Base-by-base conservation (phyloP, 2,797 vertebrate genomes). In the Bovichtus diacanthus region DNA sequence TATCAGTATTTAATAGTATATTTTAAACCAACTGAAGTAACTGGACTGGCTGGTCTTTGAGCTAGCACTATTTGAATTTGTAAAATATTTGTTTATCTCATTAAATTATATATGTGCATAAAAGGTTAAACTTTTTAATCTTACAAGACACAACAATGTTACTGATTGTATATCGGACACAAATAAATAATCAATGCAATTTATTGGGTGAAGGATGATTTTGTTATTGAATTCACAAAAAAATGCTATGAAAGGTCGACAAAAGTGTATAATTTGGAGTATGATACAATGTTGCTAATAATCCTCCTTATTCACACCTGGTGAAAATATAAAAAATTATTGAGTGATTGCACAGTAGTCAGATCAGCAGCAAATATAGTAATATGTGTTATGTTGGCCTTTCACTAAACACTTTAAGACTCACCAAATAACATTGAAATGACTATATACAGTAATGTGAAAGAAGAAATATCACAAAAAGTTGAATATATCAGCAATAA, bases 21-120 rank as follows among this genome's bases (percentile, higher is more conserved):
- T 78, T 88, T 71, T 76, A 76, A 71, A 70, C 19, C n/a, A 81
- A 71, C 51, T 66, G 56, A 84, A 54, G 49, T 74, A 82, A 74
- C 54, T 86, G 78, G 79, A 82, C 49, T 81, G 70, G 65, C 78
- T 87, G 66, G 82, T 89, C 47, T 51, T n/a, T 75, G 82, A 89
- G 80, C 78, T 76, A 84, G 80, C 78, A 90, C 87, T 72, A 78
- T 82, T 81, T 78, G 73, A 76, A 84, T 94, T 94, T 93, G 79
- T 91, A 53, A 29, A 41, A 21, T 16, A 59, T 70, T 82, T 76
- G 39, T 82, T 74, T 73, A 69, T 81, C 36, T 80, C 23, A 29
- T 84, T 44, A 76, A 88, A 75, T 87, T 61, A 81, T 84, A 68
- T 63, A 64, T 77, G 72, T 90, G 68, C 81, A 88, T 84, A 83